Evolutionary conservation across 1,140 invertebrate genomes (phyloP).

Genomic region (Bathynomus jamesi): DNA sequence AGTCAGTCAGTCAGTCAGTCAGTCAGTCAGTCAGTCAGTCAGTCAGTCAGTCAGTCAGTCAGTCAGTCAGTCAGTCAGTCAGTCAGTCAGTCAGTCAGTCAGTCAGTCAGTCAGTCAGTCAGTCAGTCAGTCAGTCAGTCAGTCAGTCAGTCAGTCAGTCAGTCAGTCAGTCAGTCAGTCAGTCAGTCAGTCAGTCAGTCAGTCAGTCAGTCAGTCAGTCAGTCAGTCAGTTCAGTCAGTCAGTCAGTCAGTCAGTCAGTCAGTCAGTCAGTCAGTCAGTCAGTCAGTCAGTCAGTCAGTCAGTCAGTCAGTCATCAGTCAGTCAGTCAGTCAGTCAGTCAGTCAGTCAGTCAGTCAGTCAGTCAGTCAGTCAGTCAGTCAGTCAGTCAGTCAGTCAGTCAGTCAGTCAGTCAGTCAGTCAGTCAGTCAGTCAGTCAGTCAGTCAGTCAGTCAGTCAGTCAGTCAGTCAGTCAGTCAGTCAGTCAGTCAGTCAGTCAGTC

Average conservation of each 20-base stretch:
- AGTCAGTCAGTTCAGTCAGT: conserved; percentile 8
- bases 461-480: background rate
- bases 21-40: conserved; percentile 1
- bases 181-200: background rate
- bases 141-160: conserved; percentile 6
- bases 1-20: conserved; percentile 3
- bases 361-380: conserved; percentile 9
- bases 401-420: conserved; percentile 5
- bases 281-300: conserved; percentile 7
- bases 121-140: conserved; percentile 1
- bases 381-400: conserved; percentile 1
- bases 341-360: conserved; percentile 8
- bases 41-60: conserved; percentile 13
- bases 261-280: conserved; percentile 9
- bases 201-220: conserved; percentile 3
- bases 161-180: background rate
- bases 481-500: background rate
- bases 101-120: background rate
- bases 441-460: background rate
- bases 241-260: conserved; percentile 9
- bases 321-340: conserved; percentile 8
- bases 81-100: background rate
- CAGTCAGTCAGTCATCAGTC: background rate
- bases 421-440: conserved; percentile 3
- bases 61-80: conserved; percentile 4